A percentile compares a stretch with the other conserved stretches of the same genome.
Evolutionary conservation across 2,797 vertebrate genomes (phyloP).

Genomic region (Menidia menidia): DNA sequence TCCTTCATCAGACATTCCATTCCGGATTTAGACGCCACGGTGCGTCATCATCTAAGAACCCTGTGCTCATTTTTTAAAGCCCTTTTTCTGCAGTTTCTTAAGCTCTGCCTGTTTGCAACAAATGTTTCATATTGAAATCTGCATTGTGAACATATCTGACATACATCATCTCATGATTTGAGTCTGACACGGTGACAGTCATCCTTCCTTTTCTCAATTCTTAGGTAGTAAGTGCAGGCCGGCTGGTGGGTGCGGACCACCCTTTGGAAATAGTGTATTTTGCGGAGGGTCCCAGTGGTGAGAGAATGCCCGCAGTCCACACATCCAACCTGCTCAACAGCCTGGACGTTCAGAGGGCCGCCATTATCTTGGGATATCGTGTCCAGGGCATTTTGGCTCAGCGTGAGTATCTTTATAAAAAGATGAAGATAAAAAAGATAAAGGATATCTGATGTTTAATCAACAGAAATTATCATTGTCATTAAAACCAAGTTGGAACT

Average conservation of each 20-base stretch:
- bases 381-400: slow-evolving; percentile 93
- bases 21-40: slow-evolving; percentile 28
- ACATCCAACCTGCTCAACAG: slow-evolving; percentile 90
- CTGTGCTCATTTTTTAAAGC: slow-evolving; percentile 38
- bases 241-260: slow-evolving; percentile 85
- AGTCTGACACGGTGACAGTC: neutral
- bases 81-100: slow-evolving; percentile 10
- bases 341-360: slow-evolving; percentile 93
- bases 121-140: neutral
- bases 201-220: neutral
- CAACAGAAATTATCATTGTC: neutral
- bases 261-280: slow-evolving; percentile 96
- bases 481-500: neutral
- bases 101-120: neutral
- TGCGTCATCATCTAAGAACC: slow-evolving; percentile 24
- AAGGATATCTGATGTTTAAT: neutral
- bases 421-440: no score
- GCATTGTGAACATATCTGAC: no score
- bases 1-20: slow-evolving; percentile 39
- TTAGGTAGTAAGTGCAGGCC: slow-evolving; percentile 90
- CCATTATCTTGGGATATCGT: slow-evolving; percentile 96
- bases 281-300: slow-evolving; percentile 90
- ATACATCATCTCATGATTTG: neutral
- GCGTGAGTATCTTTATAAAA: slow-evolving; percentile 84
- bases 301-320: slow-evolving; percentile 87